Evolutionary conservation across 2,888 invertebrate genomes (phyloP), one percentile per base, ranked within the genome.

Genomic region (Apamea anceps): DNA sequence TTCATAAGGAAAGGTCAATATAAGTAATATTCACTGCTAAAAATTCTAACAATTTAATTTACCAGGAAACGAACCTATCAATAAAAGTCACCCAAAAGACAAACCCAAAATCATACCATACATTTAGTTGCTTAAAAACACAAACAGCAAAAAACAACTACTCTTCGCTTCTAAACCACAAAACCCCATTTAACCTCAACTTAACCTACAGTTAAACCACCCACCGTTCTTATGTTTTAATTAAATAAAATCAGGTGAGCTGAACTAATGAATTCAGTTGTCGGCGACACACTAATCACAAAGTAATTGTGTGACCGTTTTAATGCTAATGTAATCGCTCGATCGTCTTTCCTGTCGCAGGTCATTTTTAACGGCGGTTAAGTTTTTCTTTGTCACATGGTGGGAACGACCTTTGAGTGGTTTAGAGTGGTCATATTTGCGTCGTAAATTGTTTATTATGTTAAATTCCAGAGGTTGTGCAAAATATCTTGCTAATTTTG

Each of bases 201-300:
- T 65, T 78, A 75, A 85, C 82, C 80, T 57, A 80, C 71, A 67
- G 80, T 89, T 83, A 90, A 80, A 82, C 77, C 74, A 84, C 77
- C 85, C 75, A 81, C 80, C 72, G 45, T 68, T 75, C 79, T 73
- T 85, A 81, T 86, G 86, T 92, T 93, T 94, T 96, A 96, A 97
- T 97, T 96, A 96, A 96, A 96, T 95, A 95, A 96, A 97, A 96
- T 96, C 96, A 96, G 95, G 96, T 96, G 94, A 96, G 96, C 96
- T 95, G 96, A 97, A 97, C 96, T 97, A 96, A 97, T 97, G 95
- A 96, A 97, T 97, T 96, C 97, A 95, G 93, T 93, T 93, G 94
- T 92, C 94, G 93, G 94, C 95, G 96, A 96, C 96, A 96, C 94
- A 95, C 94, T 95, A 95, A 96, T 96, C 95, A 95, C 95, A 88